Percentiles rank a stretch among this genome's conserved stretches.
Conservation (phyloP, 2,797 vertebrate genomes). For the Rallus crepitans region DNA sequence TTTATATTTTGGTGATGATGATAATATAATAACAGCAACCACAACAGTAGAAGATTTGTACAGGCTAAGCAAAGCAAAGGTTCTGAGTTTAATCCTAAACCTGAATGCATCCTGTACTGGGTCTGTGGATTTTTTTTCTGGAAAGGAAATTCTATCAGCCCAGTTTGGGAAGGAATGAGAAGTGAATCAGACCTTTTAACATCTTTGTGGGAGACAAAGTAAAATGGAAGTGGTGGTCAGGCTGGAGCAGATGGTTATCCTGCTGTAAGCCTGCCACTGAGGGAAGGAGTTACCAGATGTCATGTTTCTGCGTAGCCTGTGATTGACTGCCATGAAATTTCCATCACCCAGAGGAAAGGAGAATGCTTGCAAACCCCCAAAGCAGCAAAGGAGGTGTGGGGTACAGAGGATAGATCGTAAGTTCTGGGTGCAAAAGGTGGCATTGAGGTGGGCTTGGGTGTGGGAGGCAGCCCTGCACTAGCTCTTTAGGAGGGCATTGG, state of each 20-base stretch:
- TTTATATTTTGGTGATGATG: neutral
- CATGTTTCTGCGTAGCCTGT: neutral
- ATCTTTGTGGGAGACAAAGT: neutral
- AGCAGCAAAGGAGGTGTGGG: neutral
- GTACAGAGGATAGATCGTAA: neutral
- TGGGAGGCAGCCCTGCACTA: neutral
- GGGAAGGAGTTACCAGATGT: neutral
- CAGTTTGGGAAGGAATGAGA: neutral
- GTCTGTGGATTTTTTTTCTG: neutral
- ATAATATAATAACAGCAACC: neutral
- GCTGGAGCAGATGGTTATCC: neutral
- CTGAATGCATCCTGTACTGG: neutral
- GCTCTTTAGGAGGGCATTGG: fast-evolving
- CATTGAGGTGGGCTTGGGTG: neutral
- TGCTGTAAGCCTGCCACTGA: fast-evolving
- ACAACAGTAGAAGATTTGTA: neutral
- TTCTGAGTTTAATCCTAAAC: neutral
- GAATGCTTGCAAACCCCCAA: neutral
- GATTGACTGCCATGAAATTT: neutral
- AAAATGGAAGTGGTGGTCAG: neutral
- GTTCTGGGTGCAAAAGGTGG: neutral
- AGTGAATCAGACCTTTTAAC: neutral
- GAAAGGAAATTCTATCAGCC: neutral
- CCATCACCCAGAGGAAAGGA: neutral
- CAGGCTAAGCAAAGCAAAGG: neutral